These are phyloP conservation scores for Chymomyza procnemis DNA, from an alignment of 2,888 invertebrate genomes.

Conservation along the genomic window DNA sequence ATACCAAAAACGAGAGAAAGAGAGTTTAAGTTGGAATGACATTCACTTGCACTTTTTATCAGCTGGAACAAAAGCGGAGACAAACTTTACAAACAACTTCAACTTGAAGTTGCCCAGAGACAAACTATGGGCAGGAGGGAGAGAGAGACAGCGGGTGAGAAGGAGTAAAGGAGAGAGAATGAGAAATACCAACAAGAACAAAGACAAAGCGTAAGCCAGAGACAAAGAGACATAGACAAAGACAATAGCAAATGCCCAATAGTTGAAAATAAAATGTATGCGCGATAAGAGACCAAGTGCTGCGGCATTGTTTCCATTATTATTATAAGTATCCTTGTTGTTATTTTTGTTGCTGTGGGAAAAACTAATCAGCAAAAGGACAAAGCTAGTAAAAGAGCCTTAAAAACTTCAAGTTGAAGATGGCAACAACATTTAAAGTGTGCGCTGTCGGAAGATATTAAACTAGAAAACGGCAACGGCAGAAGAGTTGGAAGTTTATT, in stretches of 20 bases:
- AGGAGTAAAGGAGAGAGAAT: neutral
- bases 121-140: no score
- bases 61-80: constrained; percentile 14
- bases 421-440: neutral
- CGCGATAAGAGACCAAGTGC: constrained; percentile 50
- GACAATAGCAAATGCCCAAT: constrained; percentile 54
- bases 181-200: neutral
- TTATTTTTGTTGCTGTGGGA: constrained; percentile 27
- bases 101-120: constrained; percentile 40
- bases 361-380: constrained; percentile 64
- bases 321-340: neutral
- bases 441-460: neutral
- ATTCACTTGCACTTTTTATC: constrained; percentile 59
- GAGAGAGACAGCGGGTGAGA: neutral
- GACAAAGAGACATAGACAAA: neutral
- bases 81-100: constrained; percentile 35
- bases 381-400: constrained; percentile 39
- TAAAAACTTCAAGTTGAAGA: constrained; percentile 14
- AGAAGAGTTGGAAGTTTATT: no score
- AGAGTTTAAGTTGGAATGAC: neutral
- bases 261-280: constrained; percentile 59
- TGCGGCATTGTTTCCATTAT: constrained; percentile 9
- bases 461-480: neutral
- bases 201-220: constrained; percentile 20
- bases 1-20: neutral